Conservation (phyloP, 2,113 vertebrate species). For the Tenebrosternarchus preto region DNA sequence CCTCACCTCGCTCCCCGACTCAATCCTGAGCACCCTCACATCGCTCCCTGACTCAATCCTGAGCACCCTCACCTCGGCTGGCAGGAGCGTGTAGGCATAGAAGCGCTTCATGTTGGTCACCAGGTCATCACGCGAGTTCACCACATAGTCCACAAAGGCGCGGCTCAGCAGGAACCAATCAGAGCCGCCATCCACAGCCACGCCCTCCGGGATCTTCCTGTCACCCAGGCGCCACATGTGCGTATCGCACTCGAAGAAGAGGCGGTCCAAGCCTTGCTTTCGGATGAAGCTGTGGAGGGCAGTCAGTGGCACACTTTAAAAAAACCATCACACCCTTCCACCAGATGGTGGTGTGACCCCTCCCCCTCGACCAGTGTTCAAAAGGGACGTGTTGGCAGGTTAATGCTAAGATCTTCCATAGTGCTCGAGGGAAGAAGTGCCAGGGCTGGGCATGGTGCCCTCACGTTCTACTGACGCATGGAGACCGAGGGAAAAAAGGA, state of each 20-base stretch:
- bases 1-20: no score
- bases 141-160: slow-evolving; percentile 93
- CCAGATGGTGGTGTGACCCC: no score
- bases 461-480: background rate
- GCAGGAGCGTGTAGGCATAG: slow-evolving; percentile 93
- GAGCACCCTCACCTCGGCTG: slow-evolving; percentile 93
- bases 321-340: background rate
- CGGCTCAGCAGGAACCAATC: slow-evolving; percentile 98
- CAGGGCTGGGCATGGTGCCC: background rate
- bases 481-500: background rate
- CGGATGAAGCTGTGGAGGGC: slow-evolving; percentile 85
- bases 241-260: slow-evolving; percentile 95
- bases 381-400: background rate
- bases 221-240: slow-evolving; percentile 99
- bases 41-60: no score
- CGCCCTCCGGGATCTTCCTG: slow-evolving; percentile 92
- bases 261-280: slow-evolving; percentile 93
- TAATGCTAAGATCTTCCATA: background rate
- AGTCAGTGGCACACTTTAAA: background rate
- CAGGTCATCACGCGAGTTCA: slow-evolving; percentile 87
- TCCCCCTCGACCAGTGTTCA: no score
- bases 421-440: background rate
- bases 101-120: slow-evolving; percentile 96
- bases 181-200: slow-evolving; percentile 90
- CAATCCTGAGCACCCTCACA: no score